Evolutionary conservation across 2,113 vertebrate species (phyloP), one percentile per base, ranked within the genome.

Genomic region (Microcebus jonahi): DNA sequence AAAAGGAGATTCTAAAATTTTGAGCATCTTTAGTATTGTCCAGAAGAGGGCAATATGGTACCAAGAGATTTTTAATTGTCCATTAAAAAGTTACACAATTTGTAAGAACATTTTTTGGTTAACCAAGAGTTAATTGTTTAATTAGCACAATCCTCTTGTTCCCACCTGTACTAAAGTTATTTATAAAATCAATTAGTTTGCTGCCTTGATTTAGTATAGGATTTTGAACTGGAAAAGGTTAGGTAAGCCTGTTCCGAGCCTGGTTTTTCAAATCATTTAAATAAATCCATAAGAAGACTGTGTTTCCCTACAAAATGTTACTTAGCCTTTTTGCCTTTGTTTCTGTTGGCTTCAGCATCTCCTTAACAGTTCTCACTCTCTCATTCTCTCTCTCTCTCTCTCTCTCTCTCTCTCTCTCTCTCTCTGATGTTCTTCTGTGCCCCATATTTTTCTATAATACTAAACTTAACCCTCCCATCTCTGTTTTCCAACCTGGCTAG

Each of bases 1-100:
- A 18, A 42, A 63, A 23, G 1, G 53, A 61, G 17, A 70, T 4
- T 77, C 45, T 71, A 80, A 80, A 82, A 81, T 75, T 87, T 71
- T 67, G 31, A 91, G 36, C 31, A 68, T 80, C 7, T n/a, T 67
- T 53, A 88, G 13, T 63, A 71, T 63, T 59, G 6, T 53, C 97
- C 98, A 97, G 94, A 67, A 97, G 98, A 94, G 97, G 98, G 97
- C 91, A 42, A 42, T 91, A 71, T 94, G 92, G 83, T 48, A 93
- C 27, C 79, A 96, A 63, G 48, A 79, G 29, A 61, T n/a, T 70
- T 57, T 67, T 50, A 45, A 65, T 68, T 65, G 57, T 12, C 55
- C 5, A 70, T 59, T 81, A 27, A 80, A 59, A 87, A 61, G 61
- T 50, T 77, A 29, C 3, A 68, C 67, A 68, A 87, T 83, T 45